Conservation (phyloP, 2,888 invertebrate species). For the Hymenopus coronatus region DNA sequence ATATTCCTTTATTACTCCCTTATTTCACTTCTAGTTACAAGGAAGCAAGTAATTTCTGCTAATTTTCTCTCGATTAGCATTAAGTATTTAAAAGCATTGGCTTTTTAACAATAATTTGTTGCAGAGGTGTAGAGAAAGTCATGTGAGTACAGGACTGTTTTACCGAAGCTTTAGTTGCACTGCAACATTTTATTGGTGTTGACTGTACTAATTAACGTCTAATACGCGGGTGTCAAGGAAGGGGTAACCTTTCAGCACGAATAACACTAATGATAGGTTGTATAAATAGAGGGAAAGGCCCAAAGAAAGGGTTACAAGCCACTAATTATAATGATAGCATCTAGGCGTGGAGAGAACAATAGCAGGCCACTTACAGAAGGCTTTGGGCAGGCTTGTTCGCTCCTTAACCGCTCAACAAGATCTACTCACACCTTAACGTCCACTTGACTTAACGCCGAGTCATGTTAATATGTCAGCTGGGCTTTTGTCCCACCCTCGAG, state of each 20-base stretch:
- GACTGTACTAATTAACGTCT: neutral
- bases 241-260: neutral
- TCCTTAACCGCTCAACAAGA: neutral
- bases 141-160: too few species aligned
- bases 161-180: neutral
- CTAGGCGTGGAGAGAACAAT: neutral
- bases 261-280: neutral
- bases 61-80: too few species aligned
- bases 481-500: too few species aligned
- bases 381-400: neutral
- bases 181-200: neutral
- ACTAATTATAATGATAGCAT: neutral
- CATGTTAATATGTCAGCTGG: too few species aligned
- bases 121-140: too few species aligned
- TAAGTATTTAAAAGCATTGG: too few species aligned
- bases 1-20: too few species aligned
- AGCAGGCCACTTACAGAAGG: neutral
- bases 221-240: neutral
- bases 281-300: neutral
- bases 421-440: neutral
- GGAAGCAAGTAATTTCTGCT: too few species aligned
- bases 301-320: neutral
- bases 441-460: neutral
- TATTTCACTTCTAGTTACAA: too few species aligned
- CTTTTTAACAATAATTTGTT: too few species aligned